Evolutionary conservation across 2,113 vertebrate genomes (phyloP).

Genomic region (Argyrosomus japonicus): DNA sequence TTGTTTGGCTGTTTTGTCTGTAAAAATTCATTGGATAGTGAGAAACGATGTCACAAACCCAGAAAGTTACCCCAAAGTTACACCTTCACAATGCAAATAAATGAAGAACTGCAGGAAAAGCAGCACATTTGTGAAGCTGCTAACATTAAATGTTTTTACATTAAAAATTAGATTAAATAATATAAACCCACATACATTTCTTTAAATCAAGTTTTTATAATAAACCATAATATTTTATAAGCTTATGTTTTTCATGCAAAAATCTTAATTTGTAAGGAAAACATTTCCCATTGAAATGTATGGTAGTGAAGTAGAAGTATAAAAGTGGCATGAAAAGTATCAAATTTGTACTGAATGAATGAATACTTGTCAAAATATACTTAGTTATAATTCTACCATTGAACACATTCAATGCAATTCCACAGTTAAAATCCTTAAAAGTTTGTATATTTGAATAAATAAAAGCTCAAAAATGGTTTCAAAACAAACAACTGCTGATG

Average conservation of each 20-base stretch:
- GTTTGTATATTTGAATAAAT: background rate
- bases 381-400: background rate
- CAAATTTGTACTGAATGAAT: background rate
- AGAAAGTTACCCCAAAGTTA: background rate
- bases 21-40: background rate
- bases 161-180: too few species aligned
- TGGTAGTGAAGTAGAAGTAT: too few species aligned
- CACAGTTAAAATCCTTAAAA: background rate
- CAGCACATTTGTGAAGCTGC: background rate
- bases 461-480: background rate
- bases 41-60: background rate
- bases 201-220: background rate
- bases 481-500: background rate
- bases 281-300: background rate
- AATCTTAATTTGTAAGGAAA: background rate
- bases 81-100: background rate
- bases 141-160: background rate
- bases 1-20: background rate
- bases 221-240: background rate
- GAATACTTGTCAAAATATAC: background rate
- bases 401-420: background rate
- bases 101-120: too few species aligned
- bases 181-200: too few species aligned
- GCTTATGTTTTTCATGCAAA: background rate
- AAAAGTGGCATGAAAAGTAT: background rate